phyloP scores from a whole-genome alignment of 2,888 invertebrate species.

The Apodemia hepburni region DNA sequence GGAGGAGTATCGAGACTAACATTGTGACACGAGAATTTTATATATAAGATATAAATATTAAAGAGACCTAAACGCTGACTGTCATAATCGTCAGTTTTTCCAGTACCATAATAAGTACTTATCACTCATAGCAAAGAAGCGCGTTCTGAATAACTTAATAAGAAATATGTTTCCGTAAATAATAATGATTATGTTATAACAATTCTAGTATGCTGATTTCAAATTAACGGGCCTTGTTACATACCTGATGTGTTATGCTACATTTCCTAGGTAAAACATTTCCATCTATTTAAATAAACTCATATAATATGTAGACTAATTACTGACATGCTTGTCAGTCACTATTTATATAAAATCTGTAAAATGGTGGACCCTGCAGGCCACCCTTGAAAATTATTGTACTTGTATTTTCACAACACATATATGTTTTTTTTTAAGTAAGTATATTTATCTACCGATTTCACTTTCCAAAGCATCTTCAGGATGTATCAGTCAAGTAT shows the following conservation, averaged over 20 bases:
- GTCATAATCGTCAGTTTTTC: background rate
- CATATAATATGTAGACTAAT: background rate
- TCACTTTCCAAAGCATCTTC: no score
- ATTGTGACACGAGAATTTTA: no score
- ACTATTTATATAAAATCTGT: no score
- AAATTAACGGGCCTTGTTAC: slow-evolving; percentile 7
- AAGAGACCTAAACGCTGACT: background rate
- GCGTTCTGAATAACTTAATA: background rate
- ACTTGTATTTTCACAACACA: no score
- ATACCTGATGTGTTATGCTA: background rate
- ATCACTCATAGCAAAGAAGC: background rate
- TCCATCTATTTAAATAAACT: slow-evolving; percentile 1
- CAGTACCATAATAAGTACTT: background rate
- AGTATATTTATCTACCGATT: no score
- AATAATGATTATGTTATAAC: background rate
- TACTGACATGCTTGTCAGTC: background rate
- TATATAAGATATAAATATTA: no score
- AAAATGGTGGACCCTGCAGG: no score
- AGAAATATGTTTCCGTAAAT: slow-evolving; percentile 3
- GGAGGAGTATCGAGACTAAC: no score
- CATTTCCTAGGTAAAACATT: background rate
- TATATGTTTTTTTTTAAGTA: no score
- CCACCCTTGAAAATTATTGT: no score
- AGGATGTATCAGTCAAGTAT: no score
- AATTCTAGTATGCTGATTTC: slow-evolving; percentile 3